These are phyloP conservation scores for Scartelaos histophorus DNA, from an alignment of 2,113 vertebrate species.

Conservation along the genomic window DNA sequence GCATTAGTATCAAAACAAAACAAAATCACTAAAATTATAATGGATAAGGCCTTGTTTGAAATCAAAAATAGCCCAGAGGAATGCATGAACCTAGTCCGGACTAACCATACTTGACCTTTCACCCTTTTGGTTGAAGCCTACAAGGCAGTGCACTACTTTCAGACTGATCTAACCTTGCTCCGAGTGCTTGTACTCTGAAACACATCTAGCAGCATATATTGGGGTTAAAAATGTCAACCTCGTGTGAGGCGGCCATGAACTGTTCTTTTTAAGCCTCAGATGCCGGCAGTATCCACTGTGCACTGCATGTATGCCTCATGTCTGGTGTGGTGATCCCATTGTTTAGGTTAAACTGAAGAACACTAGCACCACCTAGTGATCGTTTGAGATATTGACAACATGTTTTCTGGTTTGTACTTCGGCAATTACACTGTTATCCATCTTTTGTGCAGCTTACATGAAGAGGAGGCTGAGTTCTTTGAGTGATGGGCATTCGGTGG, in stretches of 20 bases:
- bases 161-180: conserved; percentile 70
- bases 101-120: conserved; percentile 67
- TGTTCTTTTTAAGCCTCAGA: conserved; percentile 63
- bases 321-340: conserved; percentile 47
- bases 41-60: conserved; percentile 34
- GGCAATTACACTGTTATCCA: background rate
- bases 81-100: conserved; percentile 51
- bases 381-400: background rate
- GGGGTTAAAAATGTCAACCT: conserved; percentile 70
- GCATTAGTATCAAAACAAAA: conserved; percentile 62
- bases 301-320: conserved; percentile 41
- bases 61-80: conserved; percentile 60
- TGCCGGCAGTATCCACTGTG: conserved; percentile 45
- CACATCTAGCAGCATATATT: conserved; percentile 60
- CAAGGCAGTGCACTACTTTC: conserved; percentile 57
- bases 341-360: conserved; percentile 28
- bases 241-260: conserved; percentile 63
- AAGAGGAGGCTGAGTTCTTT: conserved; percentile 93
- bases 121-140: conserved; percentile 55
- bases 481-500: conserved; percentile 88
- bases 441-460: conserved; percentile 85
- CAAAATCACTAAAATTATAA: conserved; percentile 52
- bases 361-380: conserved; percentile 60
- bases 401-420: background rate
- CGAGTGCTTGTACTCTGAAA: conserved; percentile 53